A percentile compares a stretch with the other conserved stretches of the same genome.
Conservation (phyloP, 2,888 invertebrate species). For the Caenorhabditis wallacei region DNA sequence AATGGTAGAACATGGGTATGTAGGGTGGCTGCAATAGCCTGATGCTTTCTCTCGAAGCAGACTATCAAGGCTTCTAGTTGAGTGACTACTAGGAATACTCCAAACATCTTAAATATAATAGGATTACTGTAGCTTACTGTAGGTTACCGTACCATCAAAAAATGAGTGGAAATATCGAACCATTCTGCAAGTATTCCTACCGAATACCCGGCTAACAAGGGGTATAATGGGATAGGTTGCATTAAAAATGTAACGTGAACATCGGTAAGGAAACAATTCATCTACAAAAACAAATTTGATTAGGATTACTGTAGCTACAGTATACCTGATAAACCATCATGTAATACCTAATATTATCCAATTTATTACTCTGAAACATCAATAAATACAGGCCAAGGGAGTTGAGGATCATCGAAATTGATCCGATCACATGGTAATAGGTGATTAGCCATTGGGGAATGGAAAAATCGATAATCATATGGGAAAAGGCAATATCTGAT, state of each 20-base stretch:
- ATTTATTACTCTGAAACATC: slow-evolving; percentile 3
- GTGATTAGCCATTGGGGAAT: slow-evolving; percentile 11
- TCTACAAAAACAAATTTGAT: not conserved
- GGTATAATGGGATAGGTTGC: slow-evolving; percentile 28
- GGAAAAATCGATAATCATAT: slow-evolving; percentile 6
- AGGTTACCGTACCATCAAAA: not conserved
- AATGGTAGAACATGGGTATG: not conserved
- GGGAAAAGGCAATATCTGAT: not conserved
- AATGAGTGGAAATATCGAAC: not conserved
- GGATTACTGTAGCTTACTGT: not conserved
- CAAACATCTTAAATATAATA: too few relatives aligned
- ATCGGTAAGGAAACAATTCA: slow-evolving; percentile 5
- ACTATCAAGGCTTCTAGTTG: not conserved
- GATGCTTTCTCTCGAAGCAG: slow-evolving; percentile 7
- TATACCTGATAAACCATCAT: slow-evolving; percentile 17
- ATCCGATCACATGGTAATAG: slow-evolving; percentile 20
- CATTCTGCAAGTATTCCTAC: not conserved
- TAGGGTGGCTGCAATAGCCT: not conserved
- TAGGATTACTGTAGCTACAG: not conserved
- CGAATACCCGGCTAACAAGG: not conserved
- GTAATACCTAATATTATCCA: slow-evolving; percentile 10
- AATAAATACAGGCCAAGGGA: not conserved
- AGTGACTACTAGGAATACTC: not conserved
- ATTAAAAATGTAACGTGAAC: slow-evolving; percentile 17
- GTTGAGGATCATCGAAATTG: slow-evolving; percentile 1